These are phyloP conservation scores for Phocoena phocoena DNA, from an alignment of 2,113 vertebrate genomes.

Conservation along the genomic window DNA sequence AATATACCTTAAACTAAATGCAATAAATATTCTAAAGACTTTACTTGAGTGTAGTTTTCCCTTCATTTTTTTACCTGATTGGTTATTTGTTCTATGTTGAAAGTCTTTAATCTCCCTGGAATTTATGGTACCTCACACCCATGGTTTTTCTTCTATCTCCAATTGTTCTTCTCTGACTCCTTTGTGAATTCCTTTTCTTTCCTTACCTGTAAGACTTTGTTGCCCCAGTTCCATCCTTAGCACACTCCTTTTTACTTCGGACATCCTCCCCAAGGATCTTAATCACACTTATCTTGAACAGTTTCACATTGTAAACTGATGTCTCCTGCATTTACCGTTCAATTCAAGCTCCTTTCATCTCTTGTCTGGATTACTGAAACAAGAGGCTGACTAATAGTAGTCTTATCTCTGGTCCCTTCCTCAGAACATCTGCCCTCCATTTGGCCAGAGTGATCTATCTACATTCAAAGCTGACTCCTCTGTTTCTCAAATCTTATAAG, in stretches of 20 bases:
- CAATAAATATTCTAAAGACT: neutral
- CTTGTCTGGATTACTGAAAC: neutral
- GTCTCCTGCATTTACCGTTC: neutral
- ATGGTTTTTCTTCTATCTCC: neutral
- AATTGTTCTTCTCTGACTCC: neutral
- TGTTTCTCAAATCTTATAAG: neutral
- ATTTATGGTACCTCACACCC: neutral
- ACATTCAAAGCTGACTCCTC: neutral
- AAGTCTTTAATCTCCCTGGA: neutral
- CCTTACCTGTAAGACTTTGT: neutral
- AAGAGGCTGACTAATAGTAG: neutral
- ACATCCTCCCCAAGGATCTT: neutral
- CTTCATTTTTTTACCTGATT: neutral
- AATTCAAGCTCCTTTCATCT: neutral
- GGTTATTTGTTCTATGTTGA: neutral
- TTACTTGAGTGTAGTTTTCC: neutral
- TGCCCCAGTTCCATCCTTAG: neutral
- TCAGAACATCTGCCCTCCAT: neutral
- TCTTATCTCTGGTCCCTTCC: neutral
- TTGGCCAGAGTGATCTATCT: neutral
- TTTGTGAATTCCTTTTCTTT: constrained; percentile 11
- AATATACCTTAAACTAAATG: neutral
- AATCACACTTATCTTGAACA: neutral
- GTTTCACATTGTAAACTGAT: neutral
- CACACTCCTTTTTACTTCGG: neutral